Conservation (phyloP, 2,113 vertebrate species). For the Chaetops frenatus region DNA sequence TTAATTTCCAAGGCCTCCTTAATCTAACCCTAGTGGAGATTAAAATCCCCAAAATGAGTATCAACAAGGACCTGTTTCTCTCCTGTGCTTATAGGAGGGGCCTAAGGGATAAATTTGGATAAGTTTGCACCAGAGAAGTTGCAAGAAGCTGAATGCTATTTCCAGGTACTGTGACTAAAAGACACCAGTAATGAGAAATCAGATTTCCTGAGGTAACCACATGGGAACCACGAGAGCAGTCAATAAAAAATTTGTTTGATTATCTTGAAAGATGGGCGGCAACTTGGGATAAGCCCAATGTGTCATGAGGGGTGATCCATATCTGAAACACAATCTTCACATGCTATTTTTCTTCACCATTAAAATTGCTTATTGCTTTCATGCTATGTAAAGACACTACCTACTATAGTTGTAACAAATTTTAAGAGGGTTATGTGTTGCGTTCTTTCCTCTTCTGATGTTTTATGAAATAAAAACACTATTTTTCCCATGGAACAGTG, state of each 20-base stretch:
- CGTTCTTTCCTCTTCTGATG: not conserved
- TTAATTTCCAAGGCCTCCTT: not conserved
- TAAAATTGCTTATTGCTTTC: not conserved
- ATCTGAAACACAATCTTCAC: not conserved
- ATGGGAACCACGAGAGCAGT: rapidly evolving
- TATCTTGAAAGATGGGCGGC: not conserved
- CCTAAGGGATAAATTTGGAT: not conserved
- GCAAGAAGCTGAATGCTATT: not conserved
- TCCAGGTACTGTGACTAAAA: not conserved
- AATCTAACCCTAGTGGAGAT: not conserved
- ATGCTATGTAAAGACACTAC: not conserved
- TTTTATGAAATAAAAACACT: not conserved
- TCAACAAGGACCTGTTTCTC: not conserved
- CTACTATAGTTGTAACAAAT: not conserved
- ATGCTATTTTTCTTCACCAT: not conserved
- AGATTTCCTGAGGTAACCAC: not conserved
- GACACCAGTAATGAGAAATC: not conserved
- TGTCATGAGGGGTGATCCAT: not conserved
- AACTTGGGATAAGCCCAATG: not conserved
- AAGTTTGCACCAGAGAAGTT: not conserved
- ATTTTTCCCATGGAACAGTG: not conserved
- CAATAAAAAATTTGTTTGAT: not conserved
- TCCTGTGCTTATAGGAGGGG: rapidly evolving
- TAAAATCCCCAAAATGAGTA: not conserved
- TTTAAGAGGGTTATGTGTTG: not conserved